Evolutionary conservation across 2,797 vertebrate species (phyloP).

Genomic region (Rhadinocentrus ornatus): DNA sequence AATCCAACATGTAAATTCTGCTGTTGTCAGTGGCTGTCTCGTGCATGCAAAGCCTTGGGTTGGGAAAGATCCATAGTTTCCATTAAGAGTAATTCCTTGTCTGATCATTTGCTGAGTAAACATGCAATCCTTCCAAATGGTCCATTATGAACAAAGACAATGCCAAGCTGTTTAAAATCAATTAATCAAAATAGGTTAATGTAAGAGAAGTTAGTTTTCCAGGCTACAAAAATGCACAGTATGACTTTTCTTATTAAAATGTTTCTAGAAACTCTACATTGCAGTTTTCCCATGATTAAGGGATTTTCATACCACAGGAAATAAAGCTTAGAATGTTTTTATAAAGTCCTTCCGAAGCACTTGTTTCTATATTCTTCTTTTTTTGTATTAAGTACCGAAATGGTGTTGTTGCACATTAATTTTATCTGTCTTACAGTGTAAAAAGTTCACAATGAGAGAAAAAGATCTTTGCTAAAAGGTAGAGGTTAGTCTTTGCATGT

Average conservation of each 20-base stretch:
- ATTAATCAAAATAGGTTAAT: constrained; percentile 62
- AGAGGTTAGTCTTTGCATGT: background rate
- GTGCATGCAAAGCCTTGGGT: constrained; percentile 49
- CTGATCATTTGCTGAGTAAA: constrained; percentile 82
- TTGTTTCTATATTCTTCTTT: no score
- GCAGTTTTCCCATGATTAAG: constrained; percentile 7
- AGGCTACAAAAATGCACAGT: constrained; percentile 51
- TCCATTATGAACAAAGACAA: constrained; percentile 70
- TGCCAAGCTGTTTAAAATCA: constrained; percentile 70
- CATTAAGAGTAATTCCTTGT: constrained; percentile 80
- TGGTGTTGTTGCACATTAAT: background rate
- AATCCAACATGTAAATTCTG: constrained; percentile 56
- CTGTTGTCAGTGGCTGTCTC: constrained; percentile 62
- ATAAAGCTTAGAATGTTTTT: background rate
- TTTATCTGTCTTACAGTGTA: background rate
- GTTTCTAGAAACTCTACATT: constrained; percentile 3
- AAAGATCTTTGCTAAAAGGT: background rate
- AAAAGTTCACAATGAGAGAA: background rate
- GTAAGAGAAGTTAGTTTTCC: constrained; percentile 36
- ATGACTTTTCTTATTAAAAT: constrained; percentile 39
- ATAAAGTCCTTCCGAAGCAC: background rate
- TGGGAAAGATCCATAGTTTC: constrained; percentile 80
- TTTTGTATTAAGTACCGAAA: no score
- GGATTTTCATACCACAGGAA: background rate
- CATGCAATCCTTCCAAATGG: constrained; percentile 62